Base-by-base conservation (phyloP, 37 sponge, comb jelly and placozoan genomes). In the Agelas oroides region DNA sequence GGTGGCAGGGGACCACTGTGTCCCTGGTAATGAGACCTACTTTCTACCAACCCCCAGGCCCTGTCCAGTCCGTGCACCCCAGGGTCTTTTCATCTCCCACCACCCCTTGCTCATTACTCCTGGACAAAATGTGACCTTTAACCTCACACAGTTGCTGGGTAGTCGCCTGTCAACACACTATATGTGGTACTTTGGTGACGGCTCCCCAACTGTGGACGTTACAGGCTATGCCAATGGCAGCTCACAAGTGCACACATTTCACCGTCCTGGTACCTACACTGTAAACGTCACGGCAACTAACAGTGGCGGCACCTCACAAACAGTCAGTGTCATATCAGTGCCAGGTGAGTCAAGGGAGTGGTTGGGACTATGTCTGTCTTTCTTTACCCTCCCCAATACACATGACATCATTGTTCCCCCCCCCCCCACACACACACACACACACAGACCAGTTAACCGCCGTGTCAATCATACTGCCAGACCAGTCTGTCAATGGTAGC, bases 1-100 rank as follows among this genome's bases (percentile, higher is more conserved):
- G 65, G 72, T 92, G 30, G 85, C 89, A 23, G 90, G 86, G 1
- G 93, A 92, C 40, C 73, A 34, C 24, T 92, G 93, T 75, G 27
- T 77, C 11, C 77, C 31, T 35, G 79, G 67, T 8, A 34, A 25
- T 75, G 89, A 81, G 16, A 68, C 67, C 19, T 77, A 65, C 65
- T 87, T 75, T 57, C 66, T 57, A 17, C 41, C 68, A 23, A 13
- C 25, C 17, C 5, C 21, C 5, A 53, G 31, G 6, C 41, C 58
- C 8, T 87, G 88, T 65, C 68, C 81, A 1, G 66, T 65, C 0
- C 33, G 24, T 18, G 30, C 79, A 13, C 87, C 87, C 25, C 66
- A 38, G 31, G 79, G 40, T 5, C 76, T 86, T 17, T 53, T 46
- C 33, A 0, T 84, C 12, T 31, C 14, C 14, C 5, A 28, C 15